Evolutionary conservation across 2,797 vertebrate genomes (phyloP).

Genomic region (Sarcoramphus papa): DNA sequence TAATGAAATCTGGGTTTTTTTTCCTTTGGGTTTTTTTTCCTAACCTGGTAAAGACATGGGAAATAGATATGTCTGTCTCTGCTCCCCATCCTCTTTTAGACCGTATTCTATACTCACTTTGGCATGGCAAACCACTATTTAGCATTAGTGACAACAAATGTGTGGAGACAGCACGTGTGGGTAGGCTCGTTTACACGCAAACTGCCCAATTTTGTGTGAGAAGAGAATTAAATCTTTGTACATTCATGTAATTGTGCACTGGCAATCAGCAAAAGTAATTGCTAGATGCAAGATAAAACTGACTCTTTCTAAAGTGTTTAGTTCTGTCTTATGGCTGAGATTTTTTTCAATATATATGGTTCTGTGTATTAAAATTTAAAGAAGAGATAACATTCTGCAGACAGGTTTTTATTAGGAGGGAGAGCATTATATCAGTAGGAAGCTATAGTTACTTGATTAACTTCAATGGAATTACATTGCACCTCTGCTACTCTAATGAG

Average conservation of each 20-base stretch:
- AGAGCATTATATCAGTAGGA: background rate
- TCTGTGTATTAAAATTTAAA: background rate
- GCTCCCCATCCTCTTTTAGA: background rate
- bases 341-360: background rate
- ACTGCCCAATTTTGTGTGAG: background rate
- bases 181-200: background rate
- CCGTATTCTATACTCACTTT: background rate
- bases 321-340: background rate
- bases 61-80: background rate
- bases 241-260: background rate
- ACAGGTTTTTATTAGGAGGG: background rate
- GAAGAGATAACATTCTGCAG: background rate
- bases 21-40: background rate
- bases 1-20: accelerated
- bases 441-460: background rate
- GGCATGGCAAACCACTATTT: background rate
- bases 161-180: background rate
- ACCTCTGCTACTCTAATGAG: background rate
- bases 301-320: background rate
- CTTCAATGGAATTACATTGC: background rate
- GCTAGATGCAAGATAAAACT: background rate
- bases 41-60: background rate
- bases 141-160: background rate
- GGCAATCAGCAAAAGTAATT: background rate
- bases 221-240: background rate